phyloP scores from a whole-genome alignment of 1,140 invertebrate species.

The Pinna nobilis region DNA sequence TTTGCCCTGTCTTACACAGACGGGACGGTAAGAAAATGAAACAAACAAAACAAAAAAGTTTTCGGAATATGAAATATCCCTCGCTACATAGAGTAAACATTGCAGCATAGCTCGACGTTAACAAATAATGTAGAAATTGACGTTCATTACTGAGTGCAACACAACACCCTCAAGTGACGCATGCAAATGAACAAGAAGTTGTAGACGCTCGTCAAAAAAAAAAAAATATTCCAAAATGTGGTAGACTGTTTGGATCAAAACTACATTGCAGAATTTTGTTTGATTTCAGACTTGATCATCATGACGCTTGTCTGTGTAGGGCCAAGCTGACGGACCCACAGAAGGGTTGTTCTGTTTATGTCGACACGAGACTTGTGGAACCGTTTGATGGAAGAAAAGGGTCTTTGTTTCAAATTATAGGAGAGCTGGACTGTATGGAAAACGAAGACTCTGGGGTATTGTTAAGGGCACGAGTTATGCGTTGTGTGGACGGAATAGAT shows the following conservation, averaged over 20 bases:
- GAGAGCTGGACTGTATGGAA: slow-evolving; percentile 46
- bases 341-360: slow-evolving; percentile 22
- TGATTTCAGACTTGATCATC: slow-evolving; percentile 43
- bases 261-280: background rate
- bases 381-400: slow-evolving; percentile 53
- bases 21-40: background rate
- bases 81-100: no score
- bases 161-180: no score
- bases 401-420: slow-evolving; percentile 59
- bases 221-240: no score
- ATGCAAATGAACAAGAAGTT: no score
- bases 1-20: background rate
- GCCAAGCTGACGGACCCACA: slow-evolving; percentile 52
- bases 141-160: no score
- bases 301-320: slow-evolving; percentile 45
- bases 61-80: no score
- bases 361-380: slow-evolving; percentile 58
- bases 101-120: no score
- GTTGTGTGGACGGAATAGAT: slow-evolving; percentile 61
- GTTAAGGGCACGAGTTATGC: slow-evolving; percentile 51
- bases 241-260: no score
- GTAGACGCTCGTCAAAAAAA: no score
- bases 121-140: no score
- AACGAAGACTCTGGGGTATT: background rate
- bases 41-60: no score